Conservation (phyloP, 2,113 vertebrate species). For the Peromyscus polionotus region DNA sequence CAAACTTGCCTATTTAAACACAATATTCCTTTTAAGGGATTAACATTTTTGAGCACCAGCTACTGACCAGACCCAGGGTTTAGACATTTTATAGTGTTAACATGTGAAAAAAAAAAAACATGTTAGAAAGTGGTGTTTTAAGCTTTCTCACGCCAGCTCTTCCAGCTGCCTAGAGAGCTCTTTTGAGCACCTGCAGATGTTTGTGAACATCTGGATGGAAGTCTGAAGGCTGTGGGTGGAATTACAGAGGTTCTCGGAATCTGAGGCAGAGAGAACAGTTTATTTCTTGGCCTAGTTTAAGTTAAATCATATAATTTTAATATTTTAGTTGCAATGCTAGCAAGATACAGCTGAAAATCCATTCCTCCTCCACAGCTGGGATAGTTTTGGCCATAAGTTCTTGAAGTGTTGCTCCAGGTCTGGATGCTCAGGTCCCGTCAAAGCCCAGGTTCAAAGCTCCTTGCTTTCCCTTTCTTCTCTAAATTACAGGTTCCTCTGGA, state of each 20-base stretch:
- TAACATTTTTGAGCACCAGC: not conserved
- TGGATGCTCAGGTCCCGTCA: not conserved
- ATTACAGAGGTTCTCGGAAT: not conserved
- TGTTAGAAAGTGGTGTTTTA: not conserved
- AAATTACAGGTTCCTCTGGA: not conserved
- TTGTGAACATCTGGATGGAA: not conserved
- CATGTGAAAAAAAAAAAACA: not conserved
- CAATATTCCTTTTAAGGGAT: slow-evolving; percentile 4
- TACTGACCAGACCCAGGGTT: not conserved
- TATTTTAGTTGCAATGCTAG: slow-evolving; percentile 35
- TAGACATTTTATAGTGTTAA: slow-evolving; percentile 10
- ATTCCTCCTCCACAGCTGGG: not conserved
- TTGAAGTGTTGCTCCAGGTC: not conserved
- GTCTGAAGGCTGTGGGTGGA: not conserved
- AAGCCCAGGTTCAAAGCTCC: not conserved
- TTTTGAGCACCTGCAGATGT: not conserved
- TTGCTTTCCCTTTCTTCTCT: not conserved
- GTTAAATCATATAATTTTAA: slow-evolving; percentile 8
- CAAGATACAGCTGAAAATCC: not conserved
- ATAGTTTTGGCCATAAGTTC: not conserved
- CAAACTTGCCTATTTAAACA: not conserved
- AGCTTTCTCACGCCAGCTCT: not conserved
- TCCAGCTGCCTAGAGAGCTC: not conserved
- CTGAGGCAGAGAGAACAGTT: not conserved
- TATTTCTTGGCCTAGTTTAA: not conserved